Conservation (phyloP, 2,888 invertebrate species). For the Caenorhabditis sp. region DNA sequence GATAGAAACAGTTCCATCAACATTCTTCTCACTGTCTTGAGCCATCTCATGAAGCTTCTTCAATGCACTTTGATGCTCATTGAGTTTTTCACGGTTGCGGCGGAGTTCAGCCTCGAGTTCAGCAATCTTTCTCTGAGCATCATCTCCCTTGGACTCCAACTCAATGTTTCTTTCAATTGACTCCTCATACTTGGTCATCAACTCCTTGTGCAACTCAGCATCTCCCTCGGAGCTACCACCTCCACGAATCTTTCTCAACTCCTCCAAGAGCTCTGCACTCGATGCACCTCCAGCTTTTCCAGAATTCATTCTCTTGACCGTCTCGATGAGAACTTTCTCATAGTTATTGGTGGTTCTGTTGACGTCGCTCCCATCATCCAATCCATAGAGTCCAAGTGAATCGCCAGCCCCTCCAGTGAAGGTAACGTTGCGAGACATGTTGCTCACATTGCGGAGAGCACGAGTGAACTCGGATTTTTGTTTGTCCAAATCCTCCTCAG, state of each 20-base stretch:
- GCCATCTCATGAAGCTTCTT: constrained; percentile 81
- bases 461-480: constrained; percentile 78
- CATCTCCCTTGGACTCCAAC: constrained; percentile 81
- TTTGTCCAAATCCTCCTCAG: constrained; percentile 76
- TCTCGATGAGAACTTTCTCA: constrained; percentile 77
- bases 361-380: constrained; percentile 63
- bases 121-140: constrained; percentile 78
- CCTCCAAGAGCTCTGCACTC: constrained; percentile 69
- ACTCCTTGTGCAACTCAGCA: constrained; percentile 79
- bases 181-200: constrained; percentile 82
- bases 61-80: constrained; percentile 77
- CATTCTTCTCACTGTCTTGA: constrained; percentile 73
- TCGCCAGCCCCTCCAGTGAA: constrained; percentile 50
- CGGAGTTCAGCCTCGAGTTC: constrained; percentile 81
- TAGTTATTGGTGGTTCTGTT: constrained; percentile 74
- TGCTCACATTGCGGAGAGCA: constrained; percentile 73
- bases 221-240: constrained; percentile 72
- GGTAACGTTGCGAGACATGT: constrained; percentile 61
- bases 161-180: constrained; percentile 82
- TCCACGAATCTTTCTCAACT: constrained; percentile 70
- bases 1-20: constrained; percentile 61
- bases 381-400: constrained; percentile 47
- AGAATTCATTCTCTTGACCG: constrained; percentile 69
- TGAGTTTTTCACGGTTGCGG: constrained; percentile 78
- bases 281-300: constrained; percentile 65